Evolutionary conservation across 2,797 vertebrate genomes (phyloP).

Genomic region (Crenuchus spilurus): DNA sequence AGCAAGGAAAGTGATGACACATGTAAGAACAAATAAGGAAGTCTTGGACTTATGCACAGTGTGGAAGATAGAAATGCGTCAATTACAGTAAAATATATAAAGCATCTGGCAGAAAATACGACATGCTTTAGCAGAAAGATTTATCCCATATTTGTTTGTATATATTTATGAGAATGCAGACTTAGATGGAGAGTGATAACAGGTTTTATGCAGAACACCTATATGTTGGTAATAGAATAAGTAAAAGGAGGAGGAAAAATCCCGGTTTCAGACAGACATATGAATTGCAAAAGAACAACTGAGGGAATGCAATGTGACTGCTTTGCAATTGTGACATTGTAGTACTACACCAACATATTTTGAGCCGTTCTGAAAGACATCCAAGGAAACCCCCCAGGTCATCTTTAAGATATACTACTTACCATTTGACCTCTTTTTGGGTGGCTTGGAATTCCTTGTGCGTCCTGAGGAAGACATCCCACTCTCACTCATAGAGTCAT

Average conservation of each 20-base stretch:
- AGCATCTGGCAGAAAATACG: slow-evolving; percentile 31
- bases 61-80: slow-evolving; percentile 42
- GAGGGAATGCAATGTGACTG: background rate
- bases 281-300: slow-evolving; percentile 38
- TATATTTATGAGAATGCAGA: slow-evolving; percentile 62
- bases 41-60: slow-evolving; percentile 7
- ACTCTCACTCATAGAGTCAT: slow-evolving; percentile 95
- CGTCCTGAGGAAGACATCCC: slow-evolving; percentile 89
- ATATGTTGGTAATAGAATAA: slow-evolving; percentile 59
- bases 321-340: background rate
- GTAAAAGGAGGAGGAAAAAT: slow-evolving; percentile 57
- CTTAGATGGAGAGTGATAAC: slow-evolving; percentile 57
- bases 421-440: slow-evolving; percentile 93
- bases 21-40: background rate
- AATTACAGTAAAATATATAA: slow-evolving; percentile 28
- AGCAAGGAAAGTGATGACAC: slow-evolving; percentile 45
- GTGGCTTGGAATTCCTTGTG: slow-evolving; percentile 87
- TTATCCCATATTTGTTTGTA: slow-evolving; percentile 48
- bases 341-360: background rate
- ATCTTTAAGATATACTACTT: slow-evolving; percentile 73
- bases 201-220: slow-evolving; percentile 50
- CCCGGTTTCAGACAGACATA: slow-evolving; percentile 45
- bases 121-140: slow-evolving; percentile 48
- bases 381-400: background rate
- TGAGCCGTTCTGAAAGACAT: background rate